These are phyloP conservation scores for Fukomys damarensis DNA, from an alignment of 2,113 vertebrate species.

Conservation along the genomic window DNA sequence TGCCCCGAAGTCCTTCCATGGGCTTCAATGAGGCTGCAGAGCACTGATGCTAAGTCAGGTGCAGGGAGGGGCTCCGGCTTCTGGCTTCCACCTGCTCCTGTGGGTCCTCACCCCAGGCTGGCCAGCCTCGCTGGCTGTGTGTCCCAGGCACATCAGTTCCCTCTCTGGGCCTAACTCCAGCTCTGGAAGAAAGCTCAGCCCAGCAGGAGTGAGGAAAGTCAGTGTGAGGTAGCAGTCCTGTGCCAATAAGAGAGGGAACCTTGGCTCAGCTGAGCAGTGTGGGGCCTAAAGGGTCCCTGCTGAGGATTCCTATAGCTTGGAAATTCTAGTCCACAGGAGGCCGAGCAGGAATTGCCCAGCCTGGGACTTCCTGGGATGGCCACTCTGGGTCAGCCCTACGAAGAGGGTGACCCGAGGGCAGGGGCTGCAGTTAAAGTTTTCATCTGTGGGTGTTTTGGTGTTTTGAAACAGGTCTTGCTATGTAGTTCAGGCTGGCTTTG, in stretches of 20 bases:
- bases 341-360: neutral
- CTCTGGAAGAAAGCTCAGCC: neutral
- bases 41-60: neutral
- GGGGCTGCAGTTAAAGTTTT: neutral
- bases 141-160: neutral
- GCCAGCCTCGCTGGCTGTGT: constrained; percentile 7
- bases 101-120: neutral
- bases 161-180: constrained; percentile 54
- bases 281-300: neutral
- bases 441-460: neutral
- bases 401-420: neutral
- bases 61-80: neutral
- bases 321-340: neutral
- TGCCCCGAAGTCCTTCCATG: neutral
- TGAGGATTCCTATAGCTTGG: neutral
- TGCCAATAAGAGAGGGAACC: constrained; percentile 1
- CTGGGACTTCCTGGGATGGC: neutral
- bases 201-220: neutral
- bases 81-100: neutral
- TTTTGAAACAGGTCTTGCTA: neutral
- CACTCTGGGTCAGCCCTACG: neutral
- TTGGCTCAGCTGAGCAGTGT: neutral
- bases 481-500: neutral
- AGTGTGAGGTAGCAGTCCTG: constrained; percentile 5
- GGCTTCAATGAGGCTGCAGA: neutral